phyloP scores from a whole-genome alignment of 2,113 vertebrate species.

The Cinclus cinclus region DNA sequence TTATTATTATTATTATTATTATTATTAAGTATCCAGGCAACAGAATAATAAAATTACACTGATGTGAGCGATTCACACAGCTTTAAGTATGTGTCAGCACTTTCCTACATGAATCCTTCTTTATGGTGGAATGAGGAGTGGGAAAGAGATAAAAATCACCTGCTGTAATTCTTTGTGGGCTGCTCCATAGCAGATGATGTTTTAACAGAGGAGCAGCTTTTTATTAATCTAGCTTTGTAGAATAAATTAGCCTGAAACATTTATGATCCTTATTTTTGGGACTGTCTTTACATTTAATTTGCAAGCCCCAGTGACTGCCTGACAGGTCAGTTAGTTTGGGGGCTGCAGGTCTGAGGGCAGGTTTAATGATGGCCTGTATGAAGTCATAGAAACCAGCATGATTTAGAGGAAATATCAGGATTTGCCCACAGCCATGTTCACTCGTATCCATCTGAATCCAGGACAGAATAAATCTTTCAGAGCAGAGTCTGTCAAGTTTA shows the following conservation, averaged over 20 bases:
- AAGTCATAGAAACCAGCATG: neutral
- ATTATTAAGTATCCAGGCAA: conserved; percentile 40
- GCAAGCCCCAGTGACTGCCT: neutral
- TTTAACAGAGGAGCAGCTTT: conserved; percentile 24
- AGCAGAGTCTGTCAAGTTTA: neutral
- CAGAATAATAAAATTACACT: conserved; percentile 61
- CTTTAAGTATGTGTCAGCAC: conserved; percentile 66
- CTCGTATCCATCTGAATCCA: neutral
- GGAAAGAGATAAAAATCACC: conserved; percentile 55
- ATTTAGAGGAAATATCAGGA: neutral
- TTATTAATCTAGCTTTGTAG: conserved; percentile 41
- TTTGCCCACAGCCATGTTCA: neutral
- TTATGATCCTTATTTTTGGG: conserved; percentile 43
- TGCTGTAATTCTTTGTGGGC: conserved; percentile 41
- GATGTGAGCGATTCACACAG: conserved; percentile 59
- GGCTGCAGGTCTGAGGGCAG: neutral
- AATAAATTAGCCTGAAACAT: conserved; percentile 58
- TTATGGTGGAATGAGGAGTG: conserved; percentile 54
- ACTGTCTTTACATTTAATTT: neutral
- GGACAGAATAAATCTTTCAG: neutral
- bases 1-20: too few species aligned
- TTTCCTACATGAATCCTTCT: conserved; percentile 51
- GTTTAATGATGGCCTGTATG: neutral
- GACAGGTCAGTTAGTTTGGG: neutral
- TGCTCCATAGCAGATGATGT: conserved; percentile 17